These are phyloP conservation scores for human DNA, from an alignment of 2,113 vertebrate genomes.

Conservation along the genomic window DNA sequence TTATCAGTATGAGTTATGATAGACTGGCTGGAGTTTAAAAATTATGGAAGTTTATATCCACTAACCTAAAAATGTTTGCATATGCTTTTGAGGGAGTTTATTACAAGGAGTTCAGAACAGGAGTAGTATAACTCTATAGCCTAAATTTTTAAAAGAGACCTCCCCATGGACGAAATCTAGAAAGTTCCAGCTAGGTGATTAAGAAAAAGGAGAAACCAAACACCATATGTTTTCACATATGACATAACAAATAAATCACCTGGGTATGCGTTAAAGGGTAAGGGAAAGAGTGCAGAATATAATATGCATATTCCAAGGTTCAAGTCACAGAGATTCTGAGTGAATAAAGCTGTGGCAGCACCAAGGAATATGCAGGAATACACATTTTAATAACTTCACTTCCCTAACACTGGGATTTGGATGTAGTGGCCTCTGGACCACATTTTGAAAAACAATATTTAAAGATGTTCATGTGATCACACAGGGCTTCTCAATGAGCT, in stretches of 20 bases:
- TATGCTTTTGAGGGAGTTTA: neutral
- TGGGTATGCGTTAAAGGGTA: neutral
- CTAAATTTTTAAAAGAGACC: neutral
- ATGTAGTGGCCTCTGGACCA: neutral
- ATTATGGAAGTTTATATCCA: neutral
- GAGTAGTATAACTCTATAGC: neutral
- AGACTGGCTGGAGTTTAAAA: neutral
- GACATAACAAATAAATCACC: neutral
- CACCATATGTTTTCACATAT: neutral
- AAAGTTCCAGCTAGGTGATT: neutral
- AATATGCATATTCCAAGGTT: neutral
- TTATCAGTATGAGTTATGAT: neutral
- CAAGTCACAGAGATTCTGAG: neutral
- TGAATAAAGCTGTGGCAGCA: neutral
- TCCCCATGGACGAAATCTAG: neutral
- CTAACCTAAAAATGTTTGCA: neutral
- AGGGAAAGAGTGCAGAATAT: rapidly evolving
- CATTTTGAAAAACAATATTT: neutral
- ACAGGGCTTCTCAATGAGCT: neutral
- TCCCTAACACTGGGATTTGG: rapidly evolving
- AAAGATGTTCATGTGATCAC: neutral
- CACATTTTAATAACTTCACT: neutral
- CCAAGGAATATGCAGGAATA: neutral
- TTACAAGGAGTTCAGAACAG: neutral
- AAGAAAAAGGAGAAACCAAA: neutral